These are phyloP conservation scores for Phoxinus phoxinus DNA, from an alignment of 2,113 vertebrate species.

Conservation along the genomic window DNA sequence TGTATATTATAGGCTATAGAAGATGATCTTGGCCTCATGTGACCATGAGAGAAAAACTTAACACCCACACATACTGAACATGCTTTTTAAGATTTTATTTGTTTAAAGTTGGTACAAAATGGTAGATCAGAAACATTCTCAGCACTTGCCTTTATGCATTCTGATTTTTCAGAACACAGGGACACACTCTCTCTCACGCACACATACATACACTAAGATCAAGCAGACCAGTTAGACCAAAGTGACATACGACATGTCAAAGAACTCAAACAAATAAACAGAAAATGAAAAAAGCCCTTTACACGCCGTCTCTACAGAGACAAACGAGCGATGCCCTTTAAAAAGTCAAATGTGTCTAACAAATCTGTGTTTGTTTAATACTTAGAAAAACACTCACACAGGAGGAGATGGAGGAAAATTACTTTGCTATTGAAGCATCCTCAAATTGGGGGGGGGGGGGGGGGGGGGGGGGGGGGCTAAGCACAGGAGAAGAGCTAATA, in stretches of 20 bases:
- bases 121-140: slow-evolving; percentile 74
- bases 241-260: slow-evolving; percentile 63
- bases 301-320: slow-evolving; percentile 1
- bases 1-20: background rate
- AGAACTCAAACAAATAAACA: slow-evolving; percentile 56
- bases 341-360: background rate
- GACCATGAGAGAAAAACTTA: background rate
- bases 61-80: slow-evolving; percentile 12
- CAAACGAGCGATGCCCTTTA: slow-evolving; percentile 2
- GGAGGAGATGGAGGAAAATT: background rate
- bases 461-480: too few species aligned
- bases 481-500: background rate
- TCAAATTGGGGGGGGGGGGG: slow-evolving; percentile 14
- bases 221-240: slow-evolving; percentile 46
- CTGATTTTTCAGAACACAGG: slow-evolving; percentile 56
- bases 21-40: background rate
- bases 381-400: background rate
- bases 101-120: slow-evolving; percentile 81
- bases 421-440: slow-evolving; percentile 59
- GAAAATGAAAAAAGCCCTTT: slow-evolving; percentile 52
- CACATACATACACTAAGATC: slow-evolving; percentile 32
- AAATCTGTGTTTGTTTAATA: slow-evolving; percentile 26
- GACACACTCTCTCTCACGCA: background rate
- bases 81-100: slow-evolving; percentile 74
- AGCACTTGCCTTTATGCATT: slow-evolving; percentile 67